Percentiles rank a stretch among this genome's conserved stretches.
phyloP scores from a whole-genome alignment of 1,140 invertebrate genomes.

The Scaptodrosophila lebanonensis region DNA sequence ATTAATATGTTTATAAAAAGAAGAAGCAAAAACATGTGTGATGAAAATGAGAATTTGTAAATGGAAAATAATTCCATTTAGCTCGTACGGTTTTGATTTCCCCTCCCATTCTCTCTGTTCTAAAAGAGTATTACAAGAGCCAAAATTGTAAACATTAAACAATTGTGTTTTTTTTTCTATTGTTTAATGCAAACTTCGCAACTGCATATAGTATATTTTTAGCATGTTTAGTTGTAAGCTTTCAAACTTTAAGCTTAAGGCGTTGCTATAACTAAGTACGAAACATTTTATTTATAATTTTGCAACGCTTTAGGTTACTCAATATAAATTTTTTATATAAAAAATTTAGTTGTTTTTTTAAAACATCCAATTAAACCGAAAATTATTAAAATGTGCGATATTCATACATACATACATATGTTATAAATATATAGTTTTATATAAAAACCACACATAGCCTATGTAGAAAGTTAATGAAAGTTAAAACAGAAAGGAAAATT shows the following conservation, averaged over 20 bases:
- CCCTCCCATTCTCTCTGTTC: constrained; percentile 28
- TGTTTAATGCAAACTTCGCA: constrained; percentile 17
- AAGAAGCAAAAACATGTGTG: too few species aligned
- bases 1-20: too few species aligned
- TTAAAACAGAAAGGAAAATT: constrained; percentile 20
- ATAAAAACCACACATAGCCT: constrained; percentile 15
- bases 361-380: constrained; percentile 10
- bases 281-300: constrained; percentile 31
- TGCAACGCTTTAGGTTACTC: constrained; percentile 44
- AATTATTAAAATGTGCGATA: constrained; percentile 43
- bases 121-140: constrained; percentile 58
- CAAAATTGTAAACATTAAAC: constrained; percentile 35
- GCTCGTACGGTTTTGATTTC: background rate
- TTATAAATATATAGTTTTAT: constrained; percentile 55
- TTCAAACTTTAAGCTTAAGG: constrained; percentile 20
- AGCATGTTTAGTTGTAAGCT: constrained; percentile 64
- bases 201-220: constrained; percentile 33
- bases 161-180: constrained; percentile 9
- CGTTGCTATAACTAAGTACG: background rate
- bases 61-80: too few species aligned
- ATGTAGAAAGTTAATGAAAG: constrained; percentile 9
- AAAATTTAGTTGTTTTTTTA: constrained; percentile 10
- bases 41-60: too few species aligned
- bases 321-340: constrained; percentile 47
- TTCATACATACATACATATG: constrained; percentile 41